Conservation (phyloP, 1,140 invertebrate species). For the Battus philenor region DNA sequence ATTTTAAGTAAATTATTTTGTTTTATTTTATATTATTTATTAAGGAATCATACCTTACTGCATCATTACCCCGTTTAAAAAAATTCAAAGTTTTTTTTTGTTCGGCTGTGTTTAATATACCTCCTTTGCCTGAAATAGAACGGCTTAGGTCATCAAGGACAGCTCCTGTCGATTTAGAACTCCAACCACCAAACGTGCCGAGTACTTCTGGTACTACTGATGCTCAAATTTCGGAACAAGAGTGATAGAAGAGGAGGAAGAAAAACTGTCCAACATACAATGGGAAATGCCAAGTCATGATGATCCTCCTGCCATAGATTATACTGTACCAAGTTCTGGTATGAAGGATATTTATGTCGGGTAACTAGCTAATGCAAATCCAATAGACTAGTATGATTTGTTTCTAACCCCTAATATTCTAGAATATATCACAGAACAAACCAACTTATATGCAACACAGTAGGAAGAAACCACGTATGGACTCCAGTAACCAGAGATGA, state of each 20-base stretch:
- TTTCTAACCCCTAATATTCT: neutral
- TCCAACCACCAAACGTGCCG: slow-evolving; percentile 5
- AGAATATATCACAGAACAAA: neutral
- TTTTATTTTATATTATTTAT: too few relatives aligned
- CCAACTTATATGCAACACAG: neutral
- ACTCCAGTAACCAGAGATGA: neutral
- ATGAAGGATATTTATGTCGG: neutral
- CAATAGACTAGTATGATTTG: neutral
- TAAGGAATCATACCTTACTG: too few relatives aligned
- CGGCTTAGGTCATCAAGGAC: neutral
- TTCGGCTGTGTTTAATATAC: too few relatives aligned
- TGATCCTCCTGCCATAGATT: neutral
- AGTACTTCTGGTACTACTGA: slow-evolving; percentile 12
- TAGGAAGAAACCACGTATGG: neutral
- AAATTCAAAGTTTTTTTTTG: too few relatives aligned
- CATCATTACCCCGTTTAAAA: too few relatives aligned
- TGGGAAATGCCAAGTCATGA: slow-evolving; percentile 4
- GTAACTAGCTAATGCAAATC: neutral
- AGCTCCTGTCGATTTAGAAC: neutral
- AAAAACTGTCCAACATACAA: slow-evolving; percentile 1
- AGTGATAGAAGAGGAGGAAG: slow-evolving; percentile 5
- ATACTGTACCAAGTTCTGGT: neutral
- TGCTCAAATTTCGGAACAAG: slow-evolving; percentile 12
- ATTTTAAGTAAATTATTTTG: too few relatives aligned
- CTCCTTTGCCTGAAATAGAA: neutral